A percentile compares a stretch with the other conserved stretches of the same genome.
phyloP scores from a whole-genome alignment of 2,113 vertebrate species.

The Sander vitreus region DNA sequence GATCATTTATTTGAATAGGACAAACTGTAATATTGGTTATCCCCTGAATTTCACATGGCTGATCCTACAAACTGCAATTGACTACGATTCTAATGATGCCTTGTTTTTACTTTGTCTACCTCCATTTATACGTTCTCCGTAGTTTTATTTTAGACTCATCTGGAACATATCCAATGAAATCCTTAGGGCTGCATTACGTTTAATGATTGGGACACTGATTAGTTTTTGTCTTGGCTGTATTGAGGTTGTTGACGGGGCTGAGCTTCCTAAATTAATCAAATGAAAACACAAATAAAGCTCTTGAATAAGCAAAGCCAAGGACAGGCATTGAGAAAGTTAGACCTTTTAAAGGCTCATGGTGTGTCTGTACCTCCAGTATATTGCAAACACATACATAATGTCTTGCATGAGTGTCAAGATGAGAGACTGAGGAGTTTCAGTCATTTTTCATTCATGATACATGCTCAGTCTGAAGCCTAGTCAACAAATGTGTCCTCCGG shows the following conservation, averaged over 20 bases:
- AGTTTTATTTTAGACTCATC: constrained; percentile 25
- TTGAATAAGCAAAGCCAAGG: neutral
- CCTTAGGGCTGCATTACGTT: constrained; percentile 19
- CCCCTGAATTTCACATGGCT: neutral
- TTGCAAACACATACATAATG: constrained; percentile 41
- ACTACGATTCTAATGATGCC: neutral
- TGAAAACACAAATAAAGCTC: constrained; percentile 35
- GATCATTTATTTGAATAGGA: neutral
- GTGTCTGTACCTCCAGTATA: constrained; percentile 30
- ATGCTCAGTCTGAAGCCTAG: constrained; percentile 48
- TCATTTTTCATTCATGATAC: constrained; percentile 51
- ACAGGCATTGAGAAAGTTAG: neutral
- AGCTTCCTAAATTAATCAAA: constrained; percentile 39
- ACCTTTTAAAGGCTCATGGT: neutral
- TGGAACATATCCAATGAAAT: constrained; percentile 44
- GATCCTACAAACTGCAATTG: neutral
- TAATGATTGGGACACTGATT: constrained; percentile 49
- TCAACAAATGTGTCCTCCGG: constrained; percentile 54
- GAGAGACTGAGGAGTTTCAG: constrained; percentile 29
- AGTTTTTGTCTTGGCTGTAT: constrained; percentile 10
- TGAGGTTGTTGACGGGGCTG: constrained; percentile 27
- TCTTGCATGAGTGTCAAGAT: constrained; percentile 41
- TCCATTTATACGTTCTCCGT: neutral
- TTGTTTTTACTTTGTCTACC: constrained; percentile 8
- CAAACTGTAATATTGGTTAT: neutral